Percentiles rank a stretch among this genome's conserved stretches.
Conservation (phyloP, 2,797 vertebrate genomes). For the Eulemur rubriventer region DNA sequence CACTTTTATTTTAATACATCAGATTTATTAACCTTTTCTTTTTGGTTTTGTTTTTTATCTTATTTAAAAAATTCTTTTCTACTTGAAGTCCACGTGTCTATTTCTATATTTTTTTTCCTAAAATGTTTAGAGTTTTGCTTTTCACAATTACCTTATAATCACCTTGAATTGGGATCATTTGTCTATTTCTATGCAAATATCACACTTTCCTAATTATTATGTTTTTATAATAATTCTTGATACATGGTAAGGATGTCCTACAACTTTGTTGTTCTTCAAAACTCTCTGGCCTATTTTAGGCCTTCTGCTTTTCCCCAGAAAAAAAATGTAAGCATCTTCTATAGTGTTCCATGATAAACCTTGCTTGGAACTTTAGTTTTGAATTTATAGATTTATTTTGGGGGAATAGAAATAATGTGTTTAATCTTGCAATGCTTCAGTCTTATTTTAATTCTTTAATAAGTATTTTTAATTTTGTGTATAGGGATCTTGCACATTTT, state of each 20-base stretch:
- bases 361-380: neutral
- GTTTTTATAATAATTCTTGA: neutral
- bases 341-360: neutral
- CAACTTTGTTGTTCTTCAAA: neutral
- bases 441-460: neutral
- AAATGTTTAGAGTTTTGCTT: neutral
- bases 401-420: neutral
- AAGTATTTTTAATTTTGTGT: neutral
- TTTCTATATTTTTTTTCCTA: neutral
- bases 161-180: neutral
- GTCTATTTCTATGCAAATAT: neutral
- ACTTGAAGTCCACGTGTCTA: neutral
- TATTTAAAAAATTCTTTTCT: neutral
- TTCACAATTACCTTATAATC: neutral
- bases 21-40: neutral
- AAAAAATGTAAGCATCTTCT: neutral
- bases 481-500: neutral
- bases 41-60: neutral
- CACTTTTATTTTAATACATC: neutral
- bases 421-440: neutral
- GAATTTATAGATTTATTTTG: slow-evolving; percentile 22
- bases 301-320: neutral
- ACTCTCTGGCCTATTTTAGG: neutral
- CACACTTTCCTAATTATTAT: neutral
- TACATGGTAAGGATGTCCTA: neutral